Evolutionary conservation across 2,888 invertebrate genomes (phyloP).

Genomic region (Thymelicus lineola): DNA sequence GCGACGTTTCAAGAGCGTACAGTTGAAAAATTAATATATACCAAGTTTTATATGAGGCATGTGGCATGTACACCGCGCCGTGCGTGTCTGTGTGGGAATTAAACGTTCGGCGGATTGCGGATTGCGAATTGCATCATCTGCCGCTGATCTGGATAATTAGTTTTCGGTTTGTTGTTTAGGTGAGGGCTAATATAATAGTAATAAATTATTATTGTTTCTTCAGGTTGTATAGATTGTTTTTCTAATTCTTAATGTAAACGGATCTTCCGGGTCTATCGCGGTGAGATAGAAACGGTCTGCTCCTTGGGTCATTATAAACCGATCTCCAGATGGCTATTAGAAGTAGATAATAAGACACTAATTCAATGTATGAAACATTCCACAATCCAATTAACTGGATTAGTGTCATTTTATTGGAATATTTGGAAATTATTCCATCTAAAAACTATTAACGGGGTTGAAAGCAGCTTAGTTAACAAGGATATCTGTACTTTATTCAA

Average conservation of each 20-base stretch:
- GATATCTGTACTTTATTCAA: slow-evolving; percentile 1
- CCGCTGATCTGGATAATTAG: slow-evolving; percentile 4
- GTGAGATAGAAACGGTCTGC: too few relatives aligned
- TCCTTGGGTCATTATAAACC: too few relatives aligned
- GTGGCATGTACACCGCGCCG: neutral
- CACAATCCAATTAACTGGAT: too few relatives aligned
- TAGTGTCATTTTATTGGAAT: too few relatives aligned
- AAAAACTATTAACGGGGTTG: neutral
- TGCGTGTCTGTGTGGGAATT: slow-evolving; percentile 40
- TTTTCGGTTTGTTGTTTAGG: slow-evolving; percentile 3
- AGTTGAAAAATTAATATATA: slow-evolving; percentile 76
- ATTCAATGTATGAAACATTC: too few relatives aligned
- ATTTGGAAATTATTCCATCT: neutral
- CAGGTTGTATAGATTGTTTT: too few relatives aligned
- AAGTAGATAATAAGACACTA: too few relatives aligned
- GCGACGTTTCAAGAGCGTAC: slow-evolving; percentile 70
- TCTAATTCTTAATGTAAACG: too few relatives aligned
- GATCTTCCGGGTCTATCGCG: too few relatives aligned
- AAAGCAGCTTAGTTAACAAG: neutral
- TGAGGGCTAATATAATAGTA: too few relatives aligned
- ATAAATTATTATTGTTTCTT: too few relatives aligned
- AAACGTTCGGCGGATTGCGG: slow-evolving; percentile 48
- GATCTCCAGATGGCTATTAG: too few relatives aligned
- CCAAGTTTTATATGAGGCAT: slow-evolving; percentile 48
- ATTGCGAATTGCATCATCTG: slow-evolving; percentile 42